phyloP scores from a whole-genome alignment of 2,797 vertebrate species.

The Hyperoplus immaculatus region DNA sequence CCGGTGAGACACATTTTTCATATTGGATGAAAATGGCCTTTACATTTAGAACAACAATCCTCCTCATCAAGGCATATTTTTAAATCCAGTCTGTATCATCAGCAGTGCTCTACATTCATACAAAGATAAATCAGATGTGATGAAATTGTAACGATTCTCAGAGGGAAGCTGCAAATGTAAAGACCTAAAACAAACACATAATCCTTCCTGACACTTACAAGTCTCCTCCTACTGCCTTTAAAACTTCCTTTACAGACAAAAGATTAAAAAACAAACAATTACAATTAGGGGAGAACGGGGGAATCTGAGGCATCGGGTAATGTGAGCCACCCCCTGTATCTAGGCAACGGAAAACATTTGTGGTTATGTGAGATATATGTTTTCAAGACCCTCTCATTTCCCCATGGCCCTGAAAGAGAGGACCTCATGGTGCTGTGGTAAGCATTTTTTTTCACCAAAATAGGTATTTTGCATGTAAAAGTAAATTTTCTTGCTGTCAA shows the following conservation, averaged over 20 bases:
- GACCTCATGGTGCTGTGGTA: too few relatives aligned
- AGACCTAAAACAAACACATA: conserved; percentile 17
- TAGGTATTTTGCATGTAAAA: too few relatives aligned
- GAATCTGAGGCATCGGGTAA: too few relatives aligned
- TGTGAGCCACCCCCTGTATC: too few relatives aligned
- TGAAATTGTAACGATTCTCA: conserved; percentile 26
- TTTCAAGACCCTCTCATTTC: too few relatives aligned
- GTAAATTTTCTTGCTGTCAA: too few relatives aligned
- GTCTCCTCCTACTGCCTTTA: conserved; percentile 59
- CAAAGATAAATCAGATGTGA: conserved; percentile 57
- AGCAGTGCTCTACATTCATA: conserved; percentile 16
- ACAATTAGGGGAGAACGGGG: neutral
- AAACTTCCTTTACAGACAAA: conserved; percentile 69
- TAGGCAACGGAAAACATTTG: too few relatives aligned
- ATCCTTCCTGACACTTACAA: conserved; percentile 45
- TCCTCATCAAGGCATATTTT: conserved; percentile 30
- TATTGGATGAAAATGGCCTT: conserved; percentile 9
- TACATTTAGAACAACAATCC: conserved; percentile 21
- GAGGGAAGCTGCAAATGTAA: conserved; percentile 23
- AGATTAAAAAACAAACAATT: conserved; percentile 45
- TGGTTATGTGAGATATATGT: too few relatives aligned
- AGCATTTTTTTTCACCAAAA: too few relatives aligned
- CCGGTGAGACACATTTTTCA: conserved; percentile 32
- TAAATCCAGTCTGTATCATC: conserved; percentile 33
- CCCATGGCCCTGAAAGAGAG: too few relatives aligned